Conservation (phyloP, 2,113 vertebrate species). For the Zosterops hypoxanthus region DNA sequence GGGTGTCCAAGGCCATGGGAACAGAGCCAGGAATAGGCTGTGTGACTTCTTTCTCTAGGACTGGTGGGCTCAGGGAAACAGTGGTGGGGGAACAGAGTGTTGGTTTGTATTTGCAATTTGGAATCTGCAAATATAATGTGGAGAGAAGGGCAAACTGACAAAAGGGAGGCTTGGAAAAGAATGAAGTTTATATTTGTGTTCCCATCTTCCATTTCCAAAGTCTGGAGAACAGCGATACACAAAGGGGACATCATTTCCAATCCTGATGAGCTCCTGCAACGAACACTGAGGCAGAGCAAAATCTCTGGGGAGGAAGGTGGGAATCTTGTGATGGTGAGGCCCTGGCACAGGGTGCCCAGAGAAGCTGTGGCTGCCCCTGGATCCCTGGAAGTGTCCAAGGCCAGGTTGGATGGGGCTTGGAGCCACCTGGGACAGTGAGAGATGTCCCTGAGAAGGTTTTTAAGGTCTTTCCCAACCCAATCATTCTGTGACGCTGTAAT, state of each 20-base stretch:
- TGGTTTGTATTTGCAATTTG: neutral
- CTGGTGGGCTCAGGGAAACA: neutral
- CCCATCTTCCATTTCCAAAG: neutral
- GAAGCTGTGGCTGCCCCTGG: neutral
- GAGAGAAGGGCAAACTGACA: neutral
- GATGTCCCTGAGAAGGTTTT: neutral
- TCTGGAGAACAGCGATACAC: neutral
- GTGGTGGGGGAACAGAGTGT: neutral
- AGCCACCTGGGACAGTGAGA: fast-evolving
- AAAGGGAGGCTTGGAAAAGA: neutral
- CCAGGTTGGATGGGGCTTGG: fast-evolving
- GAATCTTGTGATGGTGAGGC: fast-evolving
- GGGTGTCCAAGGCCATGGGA: neutral
- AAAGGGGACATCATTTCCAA: neutral
- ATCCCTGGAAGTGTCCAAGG: neutral
- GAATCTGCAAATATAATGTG: neutral
- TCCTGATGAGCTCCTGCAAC: neutral
- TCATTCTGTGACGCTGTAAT: neutral
- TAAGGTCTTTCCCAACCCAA: neutral
- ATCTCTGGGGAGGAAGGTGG: neutral
- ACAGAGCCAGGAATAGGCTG: neutral
- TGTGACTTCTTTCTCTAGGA: neutral
- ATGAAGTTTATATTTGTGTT: neutral
- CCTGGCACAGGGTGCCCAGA: neutral
- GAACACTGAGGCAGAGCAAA: neutral